Evolutionary conservation across 2,113 vertebrate genomes (phyloP), one percentile per base, ranked within the genome.

Genomic region (Perca flavescens): DNA sequence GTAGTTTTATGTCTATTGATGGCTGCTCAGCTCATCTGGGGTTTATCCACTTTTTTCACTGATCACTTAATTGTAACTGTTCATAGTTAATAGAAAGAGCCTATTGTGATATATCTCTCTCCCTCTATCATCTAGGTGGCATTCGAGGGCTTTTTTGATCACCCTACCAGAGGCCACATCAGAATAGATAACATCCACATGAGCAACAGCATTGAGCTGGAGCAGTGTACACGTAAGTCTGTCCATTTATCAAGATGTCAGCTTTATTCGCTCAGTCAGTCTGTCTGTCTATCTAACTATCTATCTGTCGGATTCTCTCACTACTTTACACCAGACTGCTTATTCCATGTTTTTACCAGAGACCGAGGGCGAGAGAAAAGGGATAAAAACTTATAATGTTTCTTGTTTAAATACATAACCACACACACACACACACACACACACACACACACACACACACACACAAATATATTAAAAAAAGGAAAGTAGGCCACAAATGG

Each of bases 111-210:
- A 19, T n/a, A 40, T 89, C 47, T 66, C 17, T 87, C 49, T 90
- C 47, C 89, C 82, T 36, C 0, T 31, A 8, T 77, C 82, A 10
- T 79, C 64, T 75, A 99, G 98, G 97, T 99, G 81, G 97, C 99
- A 86, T 97, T 99, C 28, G 98, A 99, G 75, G 98, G 97, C 0
- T 96, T 97, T 66, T 97, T 99, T 87, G 97, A 96, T 57, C 96
- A 92, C 1, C 95, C 96, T 21, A 96, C 93, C 72, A 88, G 93
- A 0, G 98, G 97, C 86, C 96, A 97, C 91, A 97, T 99, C 40
- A 95, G 97, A 88, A 96, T 99, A 6, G 97, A 99, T 86, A 97
- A 98, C 94, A 97, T 99, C 84, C 96, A 96, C 88, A 96, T 99
- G 46, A 97, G 96, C 94, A 96, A 94, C 0, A 97, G 96, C 60